Conservation (phyloP, 2,113 vertebrate genomes). For the Rhadina sibilatrix region DNA sequence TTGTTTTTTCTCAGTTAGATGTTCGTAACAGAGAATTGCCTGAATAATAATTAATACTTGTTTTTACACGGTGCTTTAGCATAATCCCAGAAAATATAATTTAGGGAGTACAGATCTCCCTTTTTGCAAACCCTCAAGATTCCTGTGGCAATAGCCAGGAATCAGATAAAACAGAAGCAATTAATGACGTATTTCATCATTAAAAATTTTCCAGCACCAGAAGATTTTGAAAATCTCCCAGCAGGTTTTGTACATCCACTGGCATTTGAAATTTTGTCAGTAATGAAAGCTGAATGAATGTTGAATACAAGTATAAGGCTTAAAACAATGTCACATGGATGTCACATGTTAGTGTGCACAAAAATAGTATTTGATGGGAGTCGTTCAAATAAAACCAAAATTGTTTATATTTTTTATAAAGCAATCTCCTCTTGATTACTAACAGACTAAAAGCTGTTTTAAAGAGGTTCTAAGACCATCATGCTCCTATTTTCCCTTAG, state of each 20-base stretch:
- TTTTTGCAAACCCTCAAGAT: neutral
- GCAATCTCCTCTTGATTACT: neutral
- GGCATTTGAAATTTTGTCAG: neutral
- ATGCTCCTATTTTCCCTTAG: neutral
- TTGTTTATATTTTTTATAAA: neutral
- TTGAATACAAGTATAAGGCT: neutral
- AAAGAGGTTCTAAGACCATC: neutral
- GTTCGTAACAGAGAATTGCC: neutral
- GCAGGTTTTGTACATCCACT: neutral
- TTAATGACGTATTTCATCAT: neutral
- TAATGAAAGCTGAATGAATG: neutral
- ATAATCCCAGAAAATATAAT: neutral
- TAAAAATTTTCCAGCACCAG: neutral
- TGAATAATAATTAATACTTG: neutral
- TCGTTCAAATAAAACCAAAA: neutral
- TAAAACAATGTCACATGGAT: neutral
- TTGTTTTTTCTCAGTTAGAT: neutral
- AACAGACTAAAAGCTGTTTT: neutral
- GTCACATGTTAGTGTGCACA: neutral
- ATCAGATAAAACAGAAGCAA: constrained; percentile 26
- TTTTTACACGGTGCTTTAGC: neutral
- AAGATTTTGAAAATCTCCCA: constrained; percentile 15
- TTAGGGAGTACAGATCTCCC: neutral
- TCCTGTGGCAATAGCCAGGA: neutral
- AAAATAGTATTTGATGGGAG: neutral